Evolutionary conservation across 2,797 vertebrate genomes (phyloP).

Genomic region (Halcyon smyrnensis): DNA sequence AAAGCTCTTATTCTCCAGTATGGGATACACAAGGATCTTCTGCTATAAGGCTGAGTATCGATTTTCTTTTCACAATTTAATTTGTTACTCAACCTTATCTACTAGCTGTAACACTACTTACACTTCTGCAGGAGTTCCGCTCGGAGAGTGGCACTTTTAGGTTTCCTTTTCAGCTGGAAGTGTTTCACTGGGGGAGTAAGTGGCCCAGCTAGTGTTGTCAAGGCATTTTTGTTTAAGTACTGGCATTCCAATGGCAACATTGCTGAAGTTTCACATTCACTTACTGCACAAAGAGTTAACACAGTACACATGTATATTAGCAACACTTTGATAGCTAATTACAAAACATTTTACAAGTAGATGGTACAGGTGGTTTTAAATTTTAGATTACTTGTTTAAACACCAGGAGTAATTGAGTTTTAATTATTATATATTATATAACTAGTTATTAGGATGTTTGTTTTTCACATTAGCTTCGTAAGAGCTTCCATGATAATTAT

Average conservation of each 20-base stretch:
- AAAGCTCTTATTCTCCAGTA: not conserved
- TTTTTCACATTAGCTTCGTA: not conserved
- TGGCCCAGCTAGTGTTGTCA: conserved; percentile 94
- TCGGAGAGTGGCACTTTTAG: conserved; percentile 96
- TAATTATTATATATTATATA: not conserved
- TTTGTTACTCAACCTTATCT: not conserved
- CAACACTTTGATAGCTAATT: not conserved
- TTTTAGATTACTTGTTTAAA: not conserved
- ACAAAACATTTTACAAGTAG: not conserved
- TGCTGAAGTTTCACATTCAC: conserved; percentile 94
- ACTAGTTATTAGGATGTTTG: not conserved
- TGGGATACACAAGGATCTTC: too few species aligned
- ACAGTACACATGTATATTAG: conserved; percentile 24
- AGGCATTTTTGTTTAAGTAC: conserved; percentile 96
- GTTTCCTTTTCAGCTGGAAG: conserved; percentile 97
- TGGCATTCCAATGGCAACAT: conserved; percentile 98
- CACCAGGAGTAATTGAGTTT: not conserved
- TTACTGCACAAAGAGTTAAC: conserved; percentile 81
- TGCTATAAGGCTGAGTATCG: not conserved
- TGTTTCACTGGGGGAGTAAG: conserved; percentile 97
- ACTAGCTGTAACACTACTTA: conserved; percentile 74
- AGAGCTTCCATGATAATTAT: not conserved
- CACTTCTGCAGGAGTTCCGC: conserved; percentile 98
- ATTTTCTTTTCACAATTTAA: not conserved
- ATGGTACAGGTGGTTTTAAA: not conserved